Conservation (phyloP, 2,797 vertebrate species). For the Squalus acanthias region DNA sequence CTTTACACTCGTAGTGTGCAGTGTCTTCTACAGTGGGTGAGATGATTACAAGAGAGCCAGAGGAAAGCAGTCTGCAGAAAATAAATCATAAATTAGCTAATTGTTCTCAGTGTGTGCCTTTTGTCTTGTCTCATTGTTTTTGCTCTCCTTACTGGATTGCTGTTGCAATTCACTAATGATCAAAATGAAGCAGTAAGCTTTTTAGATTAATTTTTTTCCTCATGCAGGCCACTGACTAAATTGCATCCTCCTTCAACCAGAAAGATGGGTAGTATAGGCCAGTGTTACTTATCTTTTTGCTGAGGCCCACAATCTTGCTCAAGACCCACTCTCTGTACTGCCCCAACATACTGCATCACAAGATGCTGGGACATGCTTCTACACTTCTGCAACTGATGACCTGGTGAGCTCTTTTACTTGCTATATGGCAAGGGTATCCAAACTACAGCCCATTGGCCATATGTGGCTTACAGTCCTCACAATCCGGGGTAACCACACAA, state of each 20-base stretch:
- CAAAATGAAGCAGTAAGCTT: neutral
- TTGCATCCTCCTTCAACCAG: neutral
- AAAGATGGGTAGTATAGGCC: neutral
- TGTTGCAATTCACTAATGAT: neutral
- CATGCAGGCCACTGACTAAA: neutral
- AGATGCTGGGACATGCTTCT: neutral
- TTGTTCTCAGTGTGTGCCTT: neutral
- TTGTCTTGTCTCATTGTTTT: neutral
- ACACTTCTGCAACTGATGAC: neutral
- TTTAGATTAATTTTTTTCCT: neutral
- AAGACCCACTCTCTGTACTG: neutral
- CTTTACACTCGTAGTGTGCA: constrained; percentile 77
- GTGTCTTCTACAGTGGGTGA: constrained; percentile 88
- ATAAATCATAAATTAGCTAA: constrained; percentile 32
- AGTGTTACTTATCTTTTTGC: neutral
- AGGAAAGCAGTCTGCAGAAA: constrained; percentile 75
- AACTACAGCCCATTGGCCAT: neutral
- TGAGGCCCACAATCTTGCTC: neutral
- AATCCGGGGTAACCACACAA: neutral
- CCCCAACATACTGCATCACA: neutral
- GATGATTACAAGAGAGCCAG: constrained; percentile 85
- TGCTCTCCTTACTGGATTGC: neutral
- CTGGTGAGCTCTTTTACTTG: neutral
- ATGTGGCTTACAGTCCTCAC: neutral
- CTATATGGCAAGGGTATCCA: too few species aligned